phyloP scores from a whole-genome alignment of 1,140 invertebrate species.

The Anadara kagoshimensis region DNA sequence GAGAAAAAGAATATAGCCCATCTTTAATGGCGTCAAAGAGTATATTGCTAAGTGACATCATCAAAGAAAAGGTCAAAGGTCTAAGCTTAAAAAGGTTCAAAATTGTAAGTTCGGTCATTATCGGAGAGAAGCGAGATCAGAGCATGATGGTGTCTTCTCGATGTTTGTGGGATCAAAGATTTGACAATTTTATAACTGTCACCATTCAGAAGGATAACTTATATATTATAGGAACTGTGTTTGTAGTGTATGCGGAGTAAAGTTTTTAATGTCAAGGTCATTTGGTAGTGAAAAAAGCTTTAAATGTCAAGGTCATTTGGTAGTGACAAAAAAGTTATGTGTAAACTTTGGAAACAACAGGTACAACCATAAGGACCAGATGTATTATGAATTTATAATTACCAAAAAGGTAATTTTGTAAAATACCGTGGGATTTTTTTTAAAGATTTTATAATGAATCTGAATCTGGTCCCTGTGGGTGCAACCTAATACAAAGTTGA shows the following conservation, averaged over 20 bases:
- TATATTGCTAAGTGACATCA: conserved; percentile 57
- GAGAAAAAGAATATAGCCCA: conserved; percentile 51
- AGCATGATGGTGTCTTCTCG: conserved; percentile 62
- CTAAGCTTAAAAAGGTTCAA: conserved; percentile 64
- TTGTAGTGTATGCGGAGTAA: conserved; percentile 68
- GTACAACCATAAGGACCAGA: no score
- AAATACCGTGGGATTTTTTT: no score
- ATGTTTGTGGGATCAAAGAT: conserved; percentile 68
- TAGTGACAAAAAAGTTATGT: no score
- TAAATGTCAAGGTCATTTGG: no score
- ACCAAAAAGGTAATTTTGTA: no score
- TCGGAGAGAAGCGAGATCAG: conserved; percentile 61
- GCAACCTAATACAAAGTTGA: no score
- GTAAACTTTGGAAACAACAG: no score
- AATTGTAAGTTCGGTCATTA: conserved; percentile 62
- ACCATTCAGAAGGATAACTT: conserved; percentile 54
- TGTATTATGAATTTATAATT: no score
- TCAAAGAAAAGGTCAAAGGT: conserved; percentile 62
- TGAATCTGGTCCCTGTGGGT: no score
- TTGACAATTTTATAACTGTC: conserved; percentile 65
- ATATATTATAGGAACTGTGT: conserved; percentile 67
- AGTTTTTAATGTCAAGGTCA: no score
- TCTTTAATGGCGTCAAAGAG: conserved; percentile 46
- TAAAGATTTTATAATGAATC: no score
- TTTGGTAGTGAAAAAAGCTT: no score